phyloP scores from a whole-genome alignment of 2,797 vertebrate species.

The Poeciliopsis gracilis region DNA sequence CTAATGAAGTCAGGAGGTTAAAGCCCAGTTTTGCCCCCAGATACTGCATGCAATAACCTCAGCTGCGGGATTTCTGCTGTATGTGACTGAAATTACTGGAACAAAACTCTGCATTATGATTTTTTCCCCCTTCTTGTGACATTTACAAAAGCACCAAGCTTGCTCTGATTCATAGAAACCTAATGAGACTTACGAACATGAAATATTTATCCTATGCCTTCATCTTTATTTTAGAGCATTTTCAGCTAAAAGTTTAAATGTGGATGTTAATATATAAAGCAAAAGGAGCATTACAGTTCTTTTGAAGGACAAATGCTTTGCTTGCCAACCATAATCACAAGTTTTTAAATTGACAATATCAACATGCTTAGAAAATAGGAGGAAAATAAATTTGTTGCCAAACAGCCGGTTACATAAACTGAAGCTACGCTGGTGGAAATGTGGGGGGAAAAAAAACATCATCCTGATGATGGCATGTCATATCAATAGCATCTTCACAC shows the following conservation, averaged over 20 bases:
- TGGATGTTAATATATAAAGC: background rate
- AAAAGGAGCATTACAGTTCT: background rate
- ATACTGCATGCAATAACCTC: conserved; percentile 11
- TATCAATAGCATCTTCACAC: background rate
- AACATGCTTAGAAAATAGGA: background rate
- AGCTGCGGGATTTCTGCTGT: conserved; percentile 11
- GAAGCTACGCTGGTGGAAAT: background rate
- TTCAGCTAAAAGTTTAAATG: background rate
- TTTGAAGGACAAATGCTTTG: background rate
- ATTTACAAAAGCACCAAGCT: background rate
- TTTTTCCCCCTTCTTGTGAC: background rate
- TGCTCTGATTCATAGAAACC: conserved; percentile 2
- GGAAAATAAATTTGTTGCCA: background rate
- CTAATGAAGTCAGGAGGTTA: conserved; percentile 45
- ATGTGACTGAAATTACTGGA: background rate
- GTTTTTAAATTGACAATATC: background rate
- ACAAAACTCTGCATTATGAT: background rate
- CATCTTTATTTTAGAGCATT: background rate
- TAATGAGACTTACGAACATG: background rate
- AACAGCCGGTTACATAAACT: background rate
- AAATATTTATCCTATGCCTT: background rate
- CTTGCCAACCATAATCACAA: background rate
- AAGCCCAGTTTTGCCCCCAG: conserved; percentile 13
- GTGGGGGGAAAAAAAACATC: background rate
- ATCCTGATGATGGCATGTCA: background rate